Base-by-base conservation (phyloP, 2,113 vertebrate species). In the Camelus bactrianus region DNA sequence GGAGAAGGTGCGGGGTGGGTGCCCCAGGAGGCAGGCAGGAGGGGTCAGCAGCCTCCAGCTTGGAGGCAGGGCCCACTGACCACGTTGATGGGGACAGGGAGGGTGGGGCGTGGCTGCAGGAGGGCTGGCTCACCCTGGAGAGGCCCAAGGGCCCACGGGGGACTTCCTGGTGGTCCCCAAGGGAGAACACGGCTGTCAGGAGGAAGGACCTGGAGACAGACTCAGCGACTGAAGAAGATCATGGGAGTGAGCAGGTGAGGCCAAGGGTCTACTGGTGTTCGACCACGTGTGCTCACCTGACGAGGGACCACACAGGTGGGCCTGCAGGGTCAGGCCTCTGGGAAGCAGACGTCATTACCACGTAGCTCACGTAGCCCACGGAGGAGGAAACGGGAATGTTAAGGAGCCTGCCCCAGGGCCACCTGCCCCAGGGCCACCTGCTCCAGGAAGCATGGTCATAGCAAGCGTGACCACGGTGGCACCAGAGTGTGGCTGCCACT, bases 311-410 rank as follows among this genome's bases (percentile, higher is more conserved):
- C 52, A 38, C 52, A 3, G 77, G 35, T 8, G 62, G 4, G 11
- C 19, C 35, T 3, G 35, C 9, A 20, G 19, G 26, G 75, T n/a
- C 26, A 3, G 30, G 8, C 35, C 54, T 26, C 9, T 7, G 24
- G 54, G 56, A 69, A 42, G 10, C 28, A 38, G 9, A 5, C 26
- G 0, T 17, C 16, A 4, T 42, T 0, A 12, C 5, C 24, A 15
- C 10, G 1, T 19, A 38, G 38, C 4, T 17, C 28, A 38, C 20
- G 80, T 42, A 42, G 38, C 38, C 38, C 38, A 42, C 38, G 38
- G 38, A 0, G 28, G 58, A 32, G 80, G 58, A 32, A 8, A 28
- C 0, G 5, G 28, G 58, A 14, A n/a, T 48, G 38, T 8, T 1
- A 8, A 30, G 38, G 26, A 46, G n/a, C 3, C 38, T 48, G 11